These are phyloP conservation scores for Metellina segmentata DNA, from an alignment of 2,888 invertebrate species.

Conservation along the genomic window DNA sequence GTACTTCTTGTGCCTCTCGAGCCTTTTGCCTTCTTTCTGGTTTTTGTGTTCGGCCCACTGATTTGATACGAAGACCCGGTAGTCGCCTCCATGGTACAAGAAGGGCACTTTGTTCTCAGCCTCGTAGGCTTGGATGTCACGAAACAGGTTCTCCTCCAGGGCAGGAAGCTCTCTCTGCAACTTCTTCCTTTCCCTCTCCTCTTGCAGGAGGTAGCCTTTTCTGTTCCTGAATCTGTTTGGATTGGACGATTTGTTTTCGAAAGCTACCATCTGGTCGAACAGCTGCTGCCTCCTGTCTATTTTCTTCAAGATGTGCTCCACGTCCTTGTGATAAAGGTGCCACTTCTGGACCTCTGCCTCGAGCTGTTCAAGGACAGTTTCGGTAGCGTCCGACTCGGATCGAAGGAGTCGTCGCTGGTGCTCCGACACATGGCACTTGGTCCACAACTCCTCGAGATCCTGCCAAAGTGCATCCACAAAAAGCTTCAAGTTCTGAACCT, in stretches of 20 bases:
- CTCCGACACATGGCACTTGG: conserved; percentile 85
- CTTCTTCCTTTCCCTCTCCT: conserved; percentile 92
- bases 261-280: conserved; percentile 88
- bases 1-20: conserved; percentile 28
- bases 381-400: background rate
- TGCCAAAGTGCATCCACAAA: conserved; percentile 85
- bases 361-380: conserved; percentile 83
- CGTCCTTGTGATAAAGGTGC: conserved; percentile 80
- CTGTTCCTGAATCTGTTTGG: conserved; percentile 92
- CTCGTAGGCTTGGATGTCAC: conserved; percentile 51
- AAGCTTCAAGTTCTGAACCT: conserved; percentile 9
- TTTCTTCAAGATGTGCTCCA: conserved; percentile 81
- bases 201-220: conserved; percentile 91
- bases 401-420: background rate
- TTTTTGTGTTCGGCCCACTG: conserved; percentile 47
- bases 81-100: conserved; percentile 54
- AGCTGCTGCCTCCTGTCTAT: conserved; percentile 86
- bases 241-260: conserved; percentile 89
- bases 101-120: conserved; percentile 23
- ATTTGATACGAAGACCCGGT: conserved; percentile 11
- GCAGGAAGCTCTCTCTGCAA: conserved; percentile 86
- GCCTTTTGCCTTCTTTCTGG: conserved; percentile 61
- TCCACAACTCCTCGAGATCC: conserved; percentile 89
- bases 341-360: conserved; percentile 89
- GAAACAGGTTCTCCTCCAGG: conserved; percentile 53